Conservation (phyloP, 2,113 vertebrate genomes). For the Numida meleagris region DNA sequence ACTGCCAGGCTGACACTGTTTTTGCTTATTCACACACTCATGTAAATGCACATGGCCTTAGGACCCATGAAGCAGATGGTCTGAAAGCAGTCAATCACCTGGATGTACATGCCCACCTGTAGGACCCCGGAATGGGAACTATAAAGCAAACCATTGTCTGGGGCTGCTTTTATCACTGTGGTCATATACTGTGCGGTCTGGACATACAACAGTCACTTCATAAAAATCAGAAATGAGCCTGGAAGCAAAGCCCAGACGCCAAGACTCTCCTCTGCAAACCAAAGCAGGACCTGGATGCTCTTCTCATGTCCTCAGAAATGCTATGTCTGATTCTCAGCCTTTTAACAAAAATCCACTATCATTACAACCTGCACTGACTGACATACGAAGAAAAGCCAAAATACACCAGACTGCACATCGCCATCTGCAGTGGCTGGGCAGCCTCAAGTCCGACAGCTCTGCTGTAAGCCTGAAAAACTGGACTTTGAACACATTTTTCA, state of each 20-base stretch:
- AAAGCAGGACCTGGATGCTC: neutral
- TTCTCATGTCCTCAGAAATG: neutral
- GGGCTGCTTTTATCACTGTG: neutral
- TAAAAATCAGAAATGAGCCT: neutral
- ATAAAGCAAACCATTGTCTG: neutral
- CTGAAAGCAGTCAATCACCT: neutral
- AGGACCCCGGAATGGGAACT: neutral
- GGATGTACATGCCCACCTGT: neutral
- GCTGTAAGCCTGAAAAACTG: neutral
- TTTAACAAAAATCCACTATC: neutral
- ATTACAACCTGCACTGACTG: neutral
- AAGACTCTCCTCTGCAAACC: neutral
- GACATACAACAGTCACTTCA: neutral
- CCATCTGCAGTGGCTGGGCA: neutral
- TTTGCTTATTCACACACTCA: fast-evolving
- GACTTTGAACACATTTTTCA: neutral
- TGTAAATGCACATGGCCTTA: neutral
- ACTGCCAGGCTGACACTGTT: neutral
- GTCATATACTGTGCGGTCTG: neutral
- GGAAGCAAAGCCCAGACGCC: neutral
- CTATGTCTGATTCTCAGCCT: neutral
- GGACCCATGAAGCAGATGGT: neutral
- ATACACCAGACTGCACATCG: neutral
- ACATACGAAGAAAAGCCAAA: neutral
- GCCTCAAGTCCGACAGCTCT: neutral